Evolutionary conservation across 2,113 vertebrate genomes (phyloP).

Genomic region (Piliocolobus tephrosceles): DNA sequence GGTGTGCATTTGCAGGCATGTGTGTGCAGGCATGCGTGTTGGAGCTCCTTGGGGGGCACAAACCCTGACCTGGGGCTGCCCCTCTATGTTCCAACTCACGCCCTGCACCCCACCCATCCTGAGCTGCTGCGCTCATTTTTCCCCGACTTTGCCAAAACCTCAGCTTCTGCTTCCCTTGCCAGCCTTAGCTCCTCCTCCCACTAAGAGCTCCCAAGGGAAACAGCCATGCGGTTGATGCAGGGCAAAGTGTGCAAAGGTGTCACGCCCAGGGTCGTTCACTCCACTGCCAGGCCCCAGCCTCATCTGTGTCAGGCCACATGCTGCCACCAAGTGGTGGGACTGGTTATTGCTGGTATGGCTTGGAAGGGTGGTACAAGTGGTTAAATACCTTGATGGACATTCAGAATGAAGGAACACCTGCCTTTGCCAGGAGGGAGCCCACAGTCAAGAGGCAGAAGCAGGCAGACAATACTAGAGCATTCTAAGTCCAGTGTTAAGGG

Average conservation of each 20-base stretch:
- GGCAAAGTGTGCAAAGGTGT: too few relatives aligned
- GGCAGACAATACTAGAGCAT: not conserved
- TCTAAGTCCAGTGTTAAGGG: not conserved
- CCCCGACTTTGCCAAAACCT: not conserved
- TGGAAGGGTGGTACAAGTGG: not conserved
- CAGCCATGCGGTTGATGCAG: not conserved
- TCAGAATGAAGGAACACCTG: not conserved
- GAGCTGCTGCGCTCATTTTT: not conserved
- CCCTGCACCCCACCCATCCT: not conserved
- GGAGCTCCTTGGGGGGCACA: not conserved
- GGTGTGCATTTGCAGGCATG: too few relatives aligned
- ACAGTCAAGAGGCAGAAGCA: not conserved
- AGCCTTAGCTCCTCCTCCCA: not conserved
- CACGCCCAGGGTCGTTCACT: fast-evolving
- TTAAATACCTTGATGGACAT: not conserved
- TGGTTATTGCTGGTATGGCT: not conserved
- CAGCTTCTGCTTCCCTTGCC: not conserved
- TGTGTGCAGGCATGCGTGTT: fast-evolving
- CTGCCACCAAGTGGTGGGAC: not conserved
- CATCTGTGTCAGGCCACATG: not conserved
- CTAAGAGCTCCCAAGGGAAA: not conserved
- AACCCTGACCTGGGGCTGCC: not conserved
- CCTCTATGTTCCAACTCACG: not conserved
- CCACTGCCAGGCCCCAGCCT: not conserved
- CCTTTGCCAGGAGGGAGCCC: not conserved